Base-by-base conservation (phyloP, 2,113 vertebrate species). In the Calypte anna region DNA sequence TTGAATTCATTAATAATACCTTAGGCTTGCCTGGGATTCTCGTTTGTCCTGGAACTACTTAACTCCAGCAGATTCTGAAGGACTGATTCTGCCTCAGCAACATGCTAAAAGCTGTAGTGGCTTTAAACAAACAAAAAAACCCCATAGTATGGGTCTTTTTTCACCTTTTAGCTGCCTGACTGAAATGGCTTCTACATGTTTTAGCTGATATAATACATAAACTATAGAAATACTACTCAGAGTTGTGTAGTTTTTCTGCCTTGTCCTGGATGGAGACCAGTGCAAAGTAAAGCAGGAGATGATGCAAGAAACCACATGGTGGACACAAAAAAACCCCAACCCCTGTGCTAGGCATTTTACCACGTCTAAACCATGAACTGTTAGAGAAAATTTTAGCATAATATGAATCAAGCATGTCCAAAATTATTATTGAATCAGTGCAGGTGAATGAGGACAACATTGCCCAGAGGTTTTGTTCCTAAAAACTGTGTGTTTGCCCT, bases 1-100 rank as follows among this genome's bases (percentile, higher is more conserved):
- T 93, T 96, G 85, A 95, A 93, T 20, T 80, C 51, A 62, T 95
- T 88, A 88, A 58, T 83, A 19, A 12, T 82, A 88, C 76, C 75
- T 86, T 91, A 90, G 77, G 7, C 51, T 82, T 33, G 27, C 33
- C 76, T 80, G 68, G 20, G 77, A 58, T 77, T 88, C 86, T 90
- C 55, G 43, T 93, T 93, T 95, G 40, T 82, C 55, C 43, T 82
- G 51, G 91, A 85, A 74, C n/a, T 73, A 54, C 50, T 85, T 91
- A 82, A 31, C 36, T 93, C 59, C 58, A 46, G 78, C 27, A 76
- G 74, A 88, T 90, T 55, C 25, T 79, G 63, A 72, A 87, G 27
- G 72, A 89, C 7, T 85, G 50, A 85, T 91, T 91, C 36, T 90
- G 21, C 46, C 66, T 69, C 58, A 88, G 24, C 58, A 94, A 24